These are phyloP conservation scores for Tetraodon nigroviridis DNA, from an alignment of 2,113 vertebrate genomes.

Conservation along the genomic window DNA sequence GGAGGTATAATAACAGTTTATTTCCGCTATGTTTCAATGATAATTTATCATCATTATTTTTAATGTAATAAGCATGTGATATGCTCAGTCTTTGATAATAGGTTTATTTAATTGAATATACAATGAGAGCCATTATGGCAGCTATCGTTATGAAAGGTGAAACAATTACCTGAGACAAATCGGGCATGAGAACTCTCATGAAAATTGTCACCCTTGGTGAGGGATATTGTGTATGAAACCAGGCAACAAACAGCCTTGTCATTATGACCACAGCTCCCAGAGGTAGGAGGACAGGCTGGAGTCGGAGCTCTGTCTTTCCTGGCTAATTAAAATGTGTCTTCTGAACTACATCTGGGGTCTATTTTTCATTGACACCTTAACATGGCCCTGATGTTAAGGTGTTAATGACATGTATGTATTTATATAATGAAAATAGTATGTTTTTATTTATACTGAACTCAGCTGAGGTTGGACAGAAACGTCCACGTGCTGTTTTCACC, in stretches of 20 bases:
- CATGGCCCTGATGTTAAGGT: too few relatives aligned
- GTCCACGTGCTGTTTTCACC: neutral
- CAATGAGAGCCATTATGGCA: too few relatives aligned
- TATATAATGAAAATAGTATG: slow-evolving; percentile 16
- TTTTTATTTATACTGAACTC: slow-evolving; percentile 23
- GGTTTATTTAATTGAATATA: too few relatives aligned
- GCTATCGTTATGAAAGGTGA: neutral
- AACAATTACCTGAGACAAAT: slow-evolving; percentile 20
- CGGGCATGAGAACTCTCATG: slow-evolving; percentile 12
- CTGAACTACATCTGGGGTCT: slow-evolving; percentile 32
- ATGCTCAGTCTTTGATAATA: too few relatives aligned
- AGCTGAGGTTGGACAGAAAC: slow-evolving; percentile 15
- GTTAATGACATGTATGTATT: slow-evolving; percentile 12
- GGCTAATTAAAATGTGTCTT: slow-evolving; percentile 55
- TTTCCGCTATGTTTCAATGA: too few relatives aligned
- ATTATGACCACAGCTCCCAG: slow-evolving; percentile 54
- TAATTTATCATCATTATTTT: too few relatives aligned
- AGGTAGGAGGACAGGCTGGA: slow-evolving; percentile 39
- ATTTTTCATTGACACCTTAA: slow-evolving; percentile 1
- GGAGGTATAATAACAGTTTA: neutral
- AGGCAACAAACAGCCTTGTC: slow-evolving; percentile 55
- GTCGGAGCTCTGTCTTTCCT: slow-evolving; percentile 50
- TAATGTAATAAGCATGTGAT: too few relatives aligned
- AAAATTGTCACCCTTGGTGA: neutral
- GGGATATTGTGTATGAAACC: slow-evolving; percentile 57